phyloP scores from a whole-genome alignment of 2,797 vertebrate species.

The Acestrorhynchus altus region DNA sequence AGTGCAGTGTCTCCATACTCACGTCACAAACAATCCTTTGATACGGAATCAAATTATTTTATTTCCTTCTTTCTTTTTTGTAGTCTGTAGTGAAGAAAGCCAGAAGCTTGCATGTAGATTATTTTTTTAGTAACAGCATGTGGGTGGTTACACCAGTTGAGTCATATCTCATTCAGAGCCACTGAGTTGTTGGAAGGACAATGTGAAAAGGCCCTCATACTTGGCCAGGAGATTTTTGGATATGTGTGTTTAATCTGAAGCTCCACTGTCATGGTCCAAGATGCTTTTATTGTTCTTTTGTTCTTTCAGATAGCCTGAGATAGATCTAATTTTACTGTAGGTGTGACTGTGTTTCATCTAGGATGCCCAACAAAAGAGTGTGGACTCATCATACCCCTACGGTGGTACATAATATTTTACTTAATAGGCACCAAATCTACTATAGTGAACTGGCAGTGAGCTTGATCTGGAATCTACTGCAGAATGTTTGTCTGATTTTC shows the following conservation, averaged over 20 bases:
- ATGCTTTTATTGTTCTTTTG: background rate
- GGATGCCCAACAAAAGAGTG: background rate
- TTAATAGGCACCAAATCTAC: background rate
- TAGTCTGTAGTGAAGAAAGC: constrained; percentile 64
- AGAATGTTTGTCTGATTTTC: constrained; percentile 36
- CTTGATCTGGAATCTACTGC: constrained; percentile 32
- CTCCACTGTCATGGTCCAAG: background rate
- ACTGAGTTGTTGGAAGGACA: constrained; percentile 29
- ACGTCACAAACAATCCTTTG: background rate
- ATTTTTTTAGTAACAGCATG: constrained; percentile 59
- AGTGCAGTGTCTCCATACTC: background rate
- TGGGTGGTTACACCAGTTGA: constrained; percentile 66
- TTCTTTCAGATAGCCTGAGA: background rate
- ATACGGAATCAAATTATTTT: background rate
- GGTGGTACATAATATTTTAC: constrained; percentile 1
- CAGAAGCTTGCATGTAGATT: constrained; percentile 60
- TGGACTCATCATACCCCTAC: background rate
- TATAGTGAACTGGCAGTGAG: background rate
- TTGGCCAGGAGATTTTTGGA: constrained; percentile 6
- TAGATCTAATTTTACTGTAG: constrained; percentile 18
- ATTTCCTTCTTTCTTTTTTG: too few species aligned
- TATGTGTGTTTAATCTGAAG: background rate
- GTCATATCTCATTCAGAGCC: constrained; percentile 59
- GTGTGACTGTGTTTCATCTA: background rate
- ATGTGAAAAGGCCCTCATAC: background rate